A percentile compares a stretch with the other conserved stretches of the same genome.
Conservation (phyloP, 2,888 invertebrate genomes). For the Argyresthia albistria region DNA sequence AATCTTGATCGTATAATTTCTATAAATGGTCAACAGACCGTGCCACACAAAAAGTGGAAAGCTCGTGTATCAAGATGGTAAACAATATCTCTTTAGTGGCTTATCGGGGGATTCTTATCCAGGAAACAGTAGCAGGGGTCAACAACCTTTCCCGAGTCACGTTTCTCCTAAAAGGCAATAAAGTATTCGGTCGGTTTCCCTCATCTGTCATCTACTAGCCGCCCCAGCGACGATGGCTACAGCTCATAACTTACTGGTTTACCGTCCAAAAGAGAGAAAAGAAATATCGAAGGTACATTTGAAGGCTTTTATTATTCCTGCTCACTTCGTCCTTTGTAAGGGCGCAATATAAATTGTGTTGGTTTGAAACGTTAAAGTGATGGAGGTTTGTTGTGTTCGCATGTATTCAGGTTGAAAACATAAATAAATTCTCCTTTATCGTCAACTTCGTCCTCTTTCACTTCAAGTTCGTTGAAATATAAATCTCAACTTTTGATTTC, state of each 20-base stretch:
- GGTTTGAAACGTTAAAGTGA: conserved; percentile 22
- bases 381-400: neutral
- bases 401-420: neutral
- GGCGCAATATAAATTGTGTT: conserved; percentile 32
- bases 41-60: conserved; percentile 30
- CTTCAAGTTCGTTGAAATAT: too few relatives aligned
- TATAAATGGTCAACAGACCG: conserved; percentile 12
- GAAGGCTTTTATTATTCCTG: conserved; percentile 41
- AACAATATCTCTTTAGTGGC: conserved; percentile 34
- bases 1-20: conserved; percentile 2
- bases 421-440: too few relatives aligned
- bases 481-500: too few relatives aligned
- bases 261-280: conserved; percentile 34
- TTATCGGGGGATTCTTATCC: conserved; percentile 36
- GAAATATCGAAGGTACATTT: conserved; percentile 34
- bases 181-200: conserved; percentile 49
- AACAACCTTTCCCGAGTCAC: conserved; percentile 39
- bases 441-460: too few relatives aligned
- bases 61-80: conserved; percentile 37
- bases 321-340: conserved; percentile 37
- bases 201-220: conserved; percentile 58
- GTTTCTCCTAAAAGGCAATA: conserved; percentile 46
- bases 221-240: conserved; percentile 39
- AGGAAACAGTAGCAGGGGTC: conserved; percentile 47
- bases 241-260: conserved; percentile 51